Conservation (phyloP, 2,113 vertebrate species). For the Menura novaehollandiae region DNA sequence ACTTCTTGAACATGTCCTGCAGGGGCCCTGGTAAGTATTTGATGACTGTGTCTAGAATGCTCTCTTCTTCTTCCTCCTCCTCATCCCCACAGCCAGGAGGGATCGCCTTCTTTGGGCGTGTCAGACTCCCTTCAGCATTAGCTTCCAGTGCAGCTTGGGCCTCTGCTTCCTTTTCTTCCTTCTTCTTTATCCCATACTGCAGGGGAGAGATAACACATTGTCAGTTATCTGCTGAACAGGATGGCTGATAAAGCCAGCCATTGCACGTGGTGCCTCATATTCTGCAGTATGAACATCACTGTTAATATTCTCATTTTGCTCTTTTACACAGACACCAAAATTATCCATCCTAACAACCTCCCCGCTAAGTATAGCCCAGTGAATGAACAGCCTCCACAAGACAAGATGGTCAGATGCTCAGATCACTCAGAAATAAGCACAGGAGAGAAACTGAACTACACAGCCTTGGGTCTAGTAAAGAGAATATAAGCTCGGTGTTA, state of each 20-base stretch:
- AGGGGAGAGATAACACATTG: background rate
- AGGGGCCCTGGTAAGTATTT: conserved; percentile 95
- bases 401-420: background rate
- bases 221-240: background rate
- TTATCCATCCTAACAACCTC: background rate
- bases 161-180: conserved; percentile 90
- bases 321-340: background rate
- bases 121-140: conserved; percentile 88
- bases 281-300: background rate
- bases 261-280: background rate
- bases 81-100: conserved; percentile 76
- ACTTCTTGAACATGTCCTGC: conserved; percentile 99
- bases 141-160: conserved; percentile 89
- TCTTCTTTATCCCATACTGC: conserved; percentile 97
- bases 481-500: background rate
- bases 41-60: conserved; percentile 97
- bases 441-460: background rate
- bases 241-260: background rate
- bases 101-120: conserved; percentile 88
- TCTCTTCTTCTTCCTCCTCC: conserved; percentile 89
- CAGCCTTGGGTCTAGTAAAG: fast-evolving
- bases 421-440: background rate
- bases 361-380: background rate
- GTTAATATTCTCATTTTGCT: background rate
- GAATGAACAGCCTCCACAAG: background rate